Percentiles rank a stretch among this genome's conserved stretches.
Evolutionary conservation across 2,888 invertebrate species (phyloP).

Genomic region (Pyrrhia umbra): DNA sequence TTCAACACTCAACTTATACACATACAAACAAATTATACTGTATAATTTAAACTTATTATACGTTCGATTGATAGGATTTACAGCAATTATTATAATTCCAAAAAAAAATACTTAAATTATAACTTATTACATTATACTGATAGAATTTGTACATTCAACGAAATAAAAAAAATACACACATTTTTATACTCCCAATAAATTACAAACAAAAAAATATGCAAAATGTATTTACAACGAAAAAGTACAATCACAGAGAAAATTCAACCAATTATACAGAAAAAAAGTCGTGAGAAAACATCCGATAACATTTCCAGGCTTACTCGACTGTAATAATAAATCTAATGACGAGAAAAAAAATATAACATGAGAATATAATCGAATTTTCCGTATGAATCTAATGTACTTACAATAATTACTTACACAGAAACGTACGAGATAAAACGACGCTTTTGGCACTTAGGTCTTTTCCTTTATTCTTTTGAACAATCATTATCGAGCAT

Average conservation of each 20-base stretch:
- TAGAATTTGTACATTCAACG: conserved; percentile 33
- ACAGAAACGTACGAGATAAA: conserved; percentile 65
- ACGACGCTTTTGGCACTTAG: conserved; percentile 85
- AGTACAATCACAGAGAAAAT: conserved; percentile 5
- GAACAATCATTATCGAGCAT: conserved; percentile 56
- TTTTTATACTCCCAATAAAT: background rate
- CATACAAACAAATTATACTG: conserved; percentile 30
- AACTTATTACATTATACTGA: conserved; percentile 9
- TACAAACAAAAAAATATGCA: background rate
- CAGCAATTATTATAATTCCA: background rate
- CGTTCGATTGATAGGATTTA: conserved; percentile 26
- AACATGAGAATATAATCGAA: conserved; percentile 32
- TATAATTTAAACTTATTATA: conserved; percentile 30
- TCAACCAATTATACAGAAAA: conserved; percentile 1
- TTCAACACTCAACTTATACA: conserved; percentile 26
- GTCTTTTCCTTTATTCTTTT: conserved; percentile 68
- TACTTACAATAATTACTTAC: conserved; percentile 64
- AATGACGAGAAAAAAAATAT: conserved; percentile 27
- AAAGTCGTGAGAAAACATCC: background rate
- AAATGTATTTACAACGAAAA: conserved; percentile 16
- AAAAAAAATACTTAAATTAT: background rate
- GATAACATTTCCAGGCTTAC: conserved; percentile 12
- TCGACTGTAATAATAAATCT: conserved; percentile 37
- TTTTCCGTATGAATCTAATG: conserved; percentile 59
- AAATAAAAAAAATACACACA: conserved; percentile 1